These are phyloP conservation scores for Nothoprocta perdicaria DNA, from an alignment of 2,113 vertebrate genomes.

Conservation along the genomic window DNA sequence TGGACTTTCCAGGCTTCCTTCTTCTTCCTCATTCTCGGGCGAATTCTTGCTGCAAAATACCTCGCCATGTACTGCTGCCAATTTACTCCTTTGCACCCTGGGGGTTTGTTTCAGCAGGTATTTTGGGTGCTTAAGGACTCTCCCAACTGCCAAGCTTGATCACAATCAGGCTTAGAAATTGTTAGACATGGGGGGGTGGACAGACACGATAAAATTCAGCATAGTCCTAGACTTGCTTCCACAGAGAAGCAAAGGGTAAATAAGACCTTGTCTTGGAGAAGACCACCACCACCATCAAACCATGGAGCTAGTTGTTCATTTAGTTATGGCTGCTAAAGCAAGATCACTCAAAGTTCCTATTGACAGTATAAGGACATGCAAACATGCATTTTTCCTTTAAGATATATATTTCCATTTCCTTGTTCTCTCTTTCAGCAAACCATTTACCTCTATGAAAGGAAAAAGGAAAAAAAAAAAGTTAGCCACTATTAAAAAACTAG, in stretches of 20 bases:
- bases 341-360: not conserved
- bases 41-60: not conserved
- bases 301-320: fast-evolving
- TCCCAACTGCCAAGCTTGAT: not conserved
- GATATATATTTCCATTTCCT: not conserved
- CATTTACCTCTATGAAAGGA: not conserved
- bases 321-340: not conserved
- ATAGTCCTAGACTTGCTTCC: not conserved
- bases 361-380: not conserved
- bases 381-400: not conserved
- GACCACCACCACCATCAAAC: not conserved
- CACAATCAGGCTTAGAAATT: not conserved
- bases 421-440: not conserved
- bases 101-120: slow-evolving; percentile 4
- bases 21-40: not conserved
- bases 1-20: not conserved
- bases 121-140: not conserved
- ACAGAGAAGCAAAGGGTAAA: not conserved
- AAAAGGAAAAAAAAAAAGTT: not conserved
- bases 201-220: not conserved
- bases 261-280: not conserved
- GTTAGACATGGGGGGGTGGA: not conserved
- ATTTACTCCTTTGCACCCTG: not conserved
- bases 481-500: fast-evolving
- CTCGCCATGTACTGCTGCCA: not conserved